Evolutionary conservation across 2,888 invertebrate genomes (phyloP), one percentile per base, ranked within the genome.

Genomic region (Drosophila pseudotalamancana): DNA sequence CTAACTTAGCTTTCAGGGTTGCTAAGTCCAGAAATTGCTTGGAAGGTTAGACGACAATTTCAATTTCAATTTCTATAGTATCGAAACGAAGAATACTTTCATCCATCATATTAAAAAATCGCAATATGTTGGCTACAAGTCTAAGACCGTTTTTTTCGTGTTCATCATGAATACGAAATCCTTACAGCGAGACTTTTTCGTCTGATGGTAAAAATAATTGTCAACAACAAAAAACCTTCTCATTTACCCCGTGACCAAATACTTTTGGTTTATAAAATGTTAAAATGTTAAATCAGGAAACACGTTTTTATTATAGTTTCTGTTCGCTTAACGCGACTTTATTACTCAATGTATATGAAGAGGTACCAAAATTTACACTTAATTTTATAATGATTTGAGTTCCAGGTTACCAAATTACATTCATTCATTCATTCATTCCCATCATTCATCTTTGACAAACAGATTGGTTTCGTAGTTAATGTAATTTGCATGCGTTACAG

Each of bases 201-300:
- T 6, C 21, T 50, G 31, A 57, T 40, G n/a, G 32, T 46, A 5
- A 2, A 60, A 46, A 42, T 45, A 37, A 66, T 25, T 54, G 48
- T 11, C 45, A 29, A 23, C 19, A n/a, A 53, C 49, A 60, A 49
- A 63, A 49, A 40, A 59, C 37, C n/a, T 59, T 31, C 59, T 64
- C 46, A 67, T 73, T 81, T 85, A 51, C 82, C 71, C 55, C 56
- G 78, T 50, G 78, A 42, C 27, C 60, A 19, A 25, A 40, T 81
- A 48, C 45, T 78, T 80, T 51, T 11, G 4, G 60, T 77, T 66
- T 31, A 60, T 51, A 35, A 46, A 25, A 54, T 59, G 61, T 40
- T n/a, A 23, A 32, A 42, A 34, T 37, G 14, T 35, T n/a, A n/a
- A n/a, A n/a, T n/a, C n/a, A n/a, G n/a, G n/a, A n/a, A n/a, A n/a